These are phyloP conservation scores for Autographa pulchrina DNA, from an alignment of 2,888 invertebrate genomes.

Conservation along the genomic window DNA sequence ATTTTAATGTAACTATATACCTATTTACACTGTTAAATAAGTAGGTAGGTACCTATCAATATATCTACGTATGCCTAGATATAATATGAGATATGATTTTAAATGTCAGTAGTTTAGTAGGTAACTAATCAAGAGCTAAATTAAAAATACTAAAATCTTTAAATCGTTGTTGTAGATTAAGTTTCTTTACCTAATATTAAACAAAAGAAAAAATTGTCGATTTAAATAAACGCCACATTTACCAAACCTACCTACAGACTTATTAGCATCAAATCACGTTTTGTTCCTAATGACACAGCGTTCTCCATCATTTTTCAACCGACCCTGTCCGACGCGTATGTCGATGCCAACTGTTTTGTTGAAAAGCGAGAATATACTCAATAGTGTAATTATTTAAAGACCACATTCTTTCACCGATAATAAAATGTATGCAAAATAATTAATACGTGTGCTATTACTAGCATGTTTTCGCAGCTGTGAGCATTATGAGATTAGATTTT, in stretches of 20 bases:
- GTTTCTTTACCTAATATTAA: background rate
- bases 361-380: conserved; percentile 1
- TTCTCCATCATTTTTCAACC: conserved; percentile 4
- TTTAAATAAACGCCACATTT: background rate
- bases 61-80: no score
- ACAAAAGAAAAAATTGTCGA: background rate
- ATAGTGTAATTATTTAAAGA: conserved; percentile 4
- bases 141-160: no score
- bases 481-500: background rate
- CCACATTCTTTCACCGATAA: conserved; percentile 2
- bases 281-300: background rate
- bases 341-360: conserved; percentile 2
- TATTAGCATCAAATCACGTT: conserved; percentile 1
- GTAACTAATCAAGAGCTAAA: no score
- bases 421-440: conserved; percentile 1
- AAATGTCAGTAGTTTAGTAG: no score
- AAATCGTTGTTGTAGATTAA: background rate
- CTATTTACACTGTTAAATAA: background rate
- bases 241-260: background rate
- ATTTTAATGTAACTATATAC: background rate
- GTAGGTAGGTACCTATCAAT: no score
- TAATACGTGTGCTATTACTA: conserved; percentile 4
- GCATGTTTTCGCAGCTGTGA: conserved; percentile 4
- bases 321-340: conserved; percentile 4
- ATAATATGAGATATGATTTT: no score